Conservation (phyloP, 2,888 invertebrate genomes). For the Cyclophora albipunctata region DNA sequence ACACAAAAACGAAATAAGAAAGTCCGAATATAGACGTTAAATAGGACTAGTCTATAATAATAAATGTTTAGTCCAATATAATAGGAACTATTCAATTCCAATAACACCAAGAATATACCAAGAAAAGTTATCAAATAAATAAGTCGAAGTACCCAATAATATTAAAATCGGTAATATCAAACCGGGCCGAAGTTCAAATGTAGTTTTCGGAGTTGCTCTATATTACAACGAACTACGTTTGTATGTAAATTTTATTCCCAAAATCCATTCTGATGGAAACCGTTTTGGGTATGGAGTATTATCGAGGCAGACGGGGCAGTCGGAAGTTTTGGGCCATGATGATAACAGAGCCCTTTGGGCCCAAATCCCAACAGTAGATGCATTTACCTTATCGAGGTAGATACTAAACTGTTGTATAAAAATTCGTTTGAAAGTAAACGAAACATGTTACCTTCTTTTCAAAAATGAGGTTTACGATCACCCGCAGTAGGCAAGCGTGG, state of each 20-base stretch:
- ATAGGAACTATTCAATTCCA: no score
- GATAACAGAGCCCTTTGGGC: slow-evolving; percentile 46
- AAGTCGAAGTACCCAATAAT: slow-evolving; percentile 2
- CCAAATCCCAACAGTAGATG: slow-evolving; percentile 19
- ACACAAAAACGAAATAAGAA: no score
- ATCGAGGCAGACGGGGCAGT: slow-evolving; percentile 36
- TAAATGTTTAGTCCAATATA: no score
- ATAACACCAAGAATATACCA: no score
- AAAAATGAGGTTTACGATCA: no score
- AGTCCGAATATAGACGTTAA: no score
- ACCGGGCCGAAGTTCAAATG: slow-evolving; percentile 12
- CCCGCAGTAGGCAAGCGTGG: no score
- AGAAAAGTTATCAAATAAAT: not conserved
- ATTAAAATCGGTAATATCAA: slow-evolving; percentile 11
- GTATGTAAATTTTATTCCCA: slow-evolving; percentile 66
- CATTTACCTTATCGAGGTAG: slow-evolving; percentile 43
- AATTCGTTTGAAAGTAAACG: no score
- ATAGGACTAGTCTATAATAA: no score
- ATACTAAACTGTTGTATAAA: no score
- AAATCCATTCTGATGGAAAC: slow-evolving; percentile 64
- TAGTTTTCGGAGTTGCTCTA: slow-evolving; percentile 46
- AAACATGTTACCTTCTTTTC: no score
- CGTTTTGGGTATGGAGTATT: slow-evolving; percentile 48
- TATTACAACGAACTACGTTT: slow-evolving; percentile 61
- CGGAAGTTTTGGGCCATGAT: slow-evolving; percentile 65